phyloP scores from a whole-genome alignment of 2,888 invertebrate genomes.

The Mycalesis mineus region DNA sequence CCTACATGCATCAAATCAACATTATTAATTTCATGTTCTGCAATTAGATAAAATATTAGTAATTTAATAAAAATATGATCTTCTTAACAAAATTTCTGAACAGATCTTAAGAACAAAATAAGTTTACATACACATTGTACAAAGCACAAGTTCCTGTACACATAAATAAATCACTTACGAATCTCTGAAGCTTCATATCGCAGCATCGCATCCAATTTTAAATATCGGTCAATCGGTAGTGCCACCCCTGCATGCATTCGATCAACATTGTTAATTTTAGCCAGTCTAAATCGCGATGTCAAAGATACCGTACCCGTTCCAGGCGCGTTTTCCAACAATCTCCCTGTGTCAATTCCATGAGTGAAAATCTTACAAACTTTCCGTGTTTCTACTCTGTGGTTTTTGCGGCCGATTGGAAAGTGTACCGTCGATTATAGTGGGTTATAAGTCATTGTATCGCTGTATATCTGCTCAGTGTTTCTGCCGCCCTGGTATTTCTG shows the following conservation, averaged over 20 bases:
- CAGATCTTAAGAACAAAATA: no score
- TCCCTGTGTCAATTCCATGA: conserved; percentile 18
- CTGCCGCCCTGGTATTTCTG: conserved; percentile 12
- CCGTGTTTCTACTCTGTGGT: conserved; percentile 17
- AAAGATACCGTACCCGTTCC: conserved; percentile 36
- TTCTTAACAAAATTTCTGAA: no score
- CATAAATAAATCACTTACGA: background rate
- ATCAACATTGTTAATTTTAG: conserved; percentile 67
- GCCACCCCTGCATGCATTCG: conserved; percentile 39
- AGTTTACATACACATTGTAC: no score
- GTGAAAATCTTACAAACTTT: conserved; percentile 24
- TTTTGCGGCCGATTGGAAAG: conserved; percentile 22
- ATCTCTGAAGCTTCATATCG: background rate
- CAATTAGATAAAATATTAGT: no score
- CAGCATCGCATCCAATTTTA: conserved; percentile 12
- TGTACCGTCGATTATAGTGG: conserved; percentile 3
- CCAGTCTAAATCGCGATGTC: conserved; percentile 72
- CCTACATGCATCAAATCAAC: conserved; percentile 47
- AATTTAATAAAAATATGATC: no score
- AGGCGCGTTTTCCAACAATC: conserved; percentile 14
- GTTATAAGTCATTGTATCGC: background rate
- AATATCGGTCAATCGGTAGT: conserved; percentile 28
- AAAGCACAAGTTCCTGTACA: background rate
- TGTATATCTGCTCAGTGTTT: conserved; percentile 4
- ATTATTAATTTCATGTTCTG: conserved; percentile 68